These are phyloP conservation scores for Neolamprologus hecqui DNA, from an alignment of 2,113 vertebrate genomes.

Conservation along the genomic window DNA sequence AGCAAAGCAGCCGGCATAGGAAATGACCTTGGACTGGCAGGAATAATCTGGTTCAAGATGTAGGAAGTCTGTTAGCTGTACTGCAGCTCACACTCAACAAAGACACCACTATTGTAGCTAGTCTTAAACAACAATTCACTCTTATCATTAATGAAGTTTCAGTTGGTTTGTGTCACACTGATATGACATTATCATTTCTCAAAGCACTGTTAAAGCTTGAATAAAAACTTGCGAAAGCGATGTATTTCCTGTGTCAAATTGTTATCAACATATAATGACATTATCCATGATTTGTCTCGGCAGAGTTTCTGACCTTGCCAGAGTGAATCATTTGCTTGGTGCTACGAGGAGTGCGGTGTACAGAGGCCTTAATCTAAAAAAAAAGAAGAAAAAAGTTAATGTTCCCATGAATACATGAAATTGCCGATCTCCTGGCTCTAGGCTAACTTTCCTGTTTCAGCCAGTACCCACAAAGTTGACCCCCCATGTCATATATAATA, in stretches of 20 bases:
- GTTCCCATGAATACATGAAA: not conserved
- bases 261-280: not conserved
- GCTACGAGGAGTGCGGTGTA: not conserved
- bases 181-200: not conserved
- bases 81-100: not conserved
- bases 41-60: not conserved
- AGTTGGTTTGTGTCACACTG: not conserved
- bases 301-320: not conserved
- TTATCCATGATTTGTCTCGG: not conserved
- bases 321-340: not conserved
- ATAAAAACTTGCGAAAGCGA: not conserved
- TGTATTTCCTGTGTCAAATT: not conserved
- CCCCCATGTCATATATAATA: not conserved
- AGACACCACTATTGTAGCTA: not conserved
- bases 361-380: not conserved
- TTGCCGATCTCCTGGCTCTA: not conserved
- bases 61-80: not conserved
- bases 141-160: not conserved
- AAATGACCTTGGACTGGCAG: not conserved
- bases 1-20: not conserved
- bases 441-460: not conserved
- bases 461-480: not conserved
- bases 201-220: not conserved
- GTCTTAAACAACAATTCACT: not conserved
- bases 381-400: not conserved